Percentiles rank a stretch among this genome's conserved stretches.
These are phyloP conservation scores for Zapus hudsonius DNA, from an alignment of 2,113 vertebrate species.

Conservation along the genomic window DNA sequence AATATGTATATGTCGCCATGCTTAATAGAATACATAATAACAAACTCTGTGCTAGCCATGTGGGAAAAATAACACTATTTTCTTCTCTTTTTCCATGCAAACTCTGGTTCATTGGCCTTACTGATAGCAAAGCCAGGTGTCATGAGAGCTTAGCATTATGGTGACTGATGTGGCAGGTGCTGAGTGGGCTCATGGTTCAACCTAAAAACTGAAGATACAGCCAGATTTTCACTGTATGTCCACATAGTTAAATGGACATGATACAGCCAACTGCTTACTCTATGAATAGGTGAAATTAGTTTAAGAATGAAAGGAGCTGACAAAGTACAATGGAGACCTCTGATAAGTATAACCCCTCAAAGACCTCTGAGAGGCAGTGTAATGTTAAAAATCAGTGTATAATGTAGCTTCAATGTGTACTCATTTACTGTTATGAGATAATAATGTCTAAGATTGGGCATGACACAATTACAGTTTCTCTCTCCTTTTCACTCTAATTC, in stretches of 20 bases:
- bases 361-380: neutral
- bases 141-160: neutral
- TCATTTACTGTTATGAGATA: too few relatives aligned
- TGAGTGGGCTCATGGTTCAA: neutral
- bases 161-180: neutral
- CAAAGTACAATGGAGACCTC: neutral
- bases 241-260: neutral
- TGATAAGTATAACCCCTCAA: neutral
- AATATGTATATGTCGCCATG: too few relatives aligned
- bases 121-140: neutral
- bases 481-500: too few relatives aligned
- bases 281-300: neutral
- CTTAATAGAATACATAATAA: too few relatives aligned
- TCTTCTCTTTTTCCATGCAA: too few relatives aligned
- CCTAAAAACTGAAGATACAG: neutral
- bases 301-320: fast-evolving
- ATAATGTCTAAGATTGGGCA: too few relatives aligned
- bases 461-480: too few relatives aligned
- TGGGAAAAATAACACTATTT: too few relatives aligned
- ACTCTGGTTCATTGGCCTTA: neutral
- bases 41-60: too few relatives aligned
- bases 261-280: fast-evolving
- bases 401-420: neutral
- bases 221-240: neutral
- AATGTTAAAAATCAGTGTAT: neutral